Evolutionary conservation across 2,113 vertebrate species (phyloP).

Genomic region (Pseudonaja textilis): DNA sequence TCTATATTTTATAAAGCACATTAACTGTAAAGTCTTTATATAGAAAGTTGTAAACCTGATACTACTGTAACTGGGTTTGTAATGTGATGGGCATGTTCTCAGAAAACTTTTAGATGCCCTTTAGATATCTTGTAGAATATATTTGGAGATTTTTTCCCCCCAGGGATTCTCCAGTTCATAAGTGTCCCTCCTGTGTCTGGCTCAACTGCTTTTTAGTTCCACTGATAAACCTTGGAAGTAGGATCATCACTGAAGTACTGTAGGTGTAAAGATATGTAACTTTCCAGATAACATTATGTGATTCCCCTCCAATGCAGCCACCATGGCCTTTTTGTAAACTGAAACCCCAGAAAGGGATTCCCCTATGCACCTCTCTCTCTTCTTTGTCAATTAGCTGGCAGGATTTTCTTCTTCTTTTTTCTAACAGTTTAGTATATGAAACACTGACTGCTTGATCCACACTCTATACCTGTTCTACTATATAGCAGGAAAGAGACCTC

Average conservation of each 20-base stretch:
- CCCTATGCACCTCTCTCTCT: background rate
- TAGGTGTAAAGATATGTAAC: background rate
- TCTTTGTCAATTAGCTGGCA: background rate
- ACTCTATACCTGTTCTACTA: background rate
- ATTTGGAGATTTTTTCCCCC: background rate
- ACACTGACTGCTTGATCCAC: background rate
- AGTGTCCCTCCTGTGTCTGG: background rate
- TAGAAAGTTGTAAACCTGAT: constrained; percentile 19
- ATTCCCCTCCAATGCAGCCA: background rate
- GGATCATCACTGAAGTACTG: background rate
- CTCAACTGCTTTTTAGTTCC: background rate
- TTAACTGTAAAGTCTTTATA: constrained; percentile 15
- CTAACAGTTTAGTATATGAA: background rate
- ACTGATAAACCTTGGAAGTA: background rate
- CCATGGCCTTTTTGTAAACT: background rate
- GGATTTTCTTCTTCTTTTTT: background rate
- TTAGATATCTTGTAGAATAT: background rate
- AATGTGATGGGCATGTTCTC: constrained; percentile 3
- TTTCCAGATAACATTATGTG: background rate
- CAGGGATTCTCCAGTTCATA: background rate
- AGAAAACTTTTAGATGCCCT: background rate
- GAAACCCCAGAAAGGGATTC: background rate
- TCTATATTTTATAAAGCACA: constrained; percentile 56
- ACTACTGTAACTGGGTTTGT: constrained; percentile 8
- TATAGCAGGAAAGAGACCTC: background rate